Evolutionary conservation across 2,113 vertebrate species (phyloP), one percentile per base, ranked within the genome.

Genomic region (Labrus mixtus): DNA sequence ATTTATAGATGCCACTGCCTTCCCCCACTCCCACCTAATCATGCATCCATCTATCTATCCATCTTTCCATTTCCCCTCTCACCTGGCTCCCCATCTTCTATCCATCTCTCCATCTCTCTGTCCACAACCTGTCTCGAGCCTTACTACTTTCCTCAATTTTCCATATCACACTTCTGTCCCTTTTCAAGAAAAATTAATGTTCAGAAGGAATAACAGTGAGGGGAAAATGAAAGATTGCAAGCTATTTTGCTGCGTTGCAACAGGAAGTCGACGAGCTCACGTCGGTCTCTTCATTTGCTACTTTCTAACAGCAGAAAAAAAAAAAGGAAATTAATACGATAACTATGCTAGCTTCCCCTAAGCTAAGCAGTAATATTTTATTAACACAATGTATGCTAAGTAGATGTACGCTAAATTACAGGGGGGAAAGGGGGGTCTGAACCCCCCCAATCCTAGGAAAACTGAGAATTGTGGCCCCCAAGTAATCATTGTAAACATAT

Each of bases 21-120:
- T 63, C 70, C 61, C 65, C 51, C 51, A 73, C 81, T 69, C 82
- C 78, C 77, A 79, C 78, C 85, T 86, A 89, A 89, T 83, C 82
- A 88, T 84, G 77, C 66, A 79, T 66, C 82, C 72, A 84, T 87
- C 79, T 70, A 48, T 84, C 83, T 33, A 85, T 87, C 88, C 72
- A 84, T 90, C 89, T 87, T 75, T 74, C 78, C 76, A 87, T 88
- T 82, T 81, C 59, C 79, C 84, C 67, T 74, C 84, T 87, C 79
- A 85, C 66, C 76, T 57, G 10, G 4, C 64, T 68, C 61, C 56
- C 62, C 53, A 57, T 71, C 79, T 73, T 70, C 64, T 41, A 78
- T 83, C 70, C 75, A 74, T 89, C 81, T 80, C 46, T 85, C 69
- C 76, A 76, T 68, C 76, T 78, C 39, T 25, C 60, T 9, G 2